Evolutionary conservation across 64 coral and sea anemone genomes (phyloP).

Genomic region (Stichodactyla helianthus): DNA sequence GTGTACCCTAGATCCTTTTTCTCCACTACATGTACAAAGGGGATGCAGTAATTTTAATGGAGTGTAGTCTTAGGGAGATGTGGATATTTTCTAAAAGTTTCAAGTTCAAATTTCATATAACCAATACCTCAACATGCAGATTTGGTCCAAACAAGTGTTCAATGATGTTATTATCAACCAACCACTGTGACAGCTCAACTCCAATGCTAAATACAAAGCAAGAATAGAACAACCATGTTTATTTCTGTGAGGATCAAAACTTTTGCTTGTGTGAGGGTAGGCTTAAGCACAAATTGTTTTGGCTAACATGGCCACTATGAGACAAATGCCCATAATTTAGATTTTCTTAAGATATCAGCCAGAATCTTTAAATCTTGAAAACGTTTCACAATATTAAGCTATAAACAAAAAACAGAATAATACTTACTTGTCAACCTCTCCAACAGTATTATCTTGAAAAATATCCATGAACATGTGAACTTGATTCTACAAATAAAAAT

Average conservation of each 20-base stretch:
- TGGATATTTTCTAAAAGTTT: no score
- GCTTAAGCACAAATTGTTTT: no score
- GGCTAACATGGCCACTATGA: no score
- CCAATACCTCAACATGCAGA: constrained; percentile 92
- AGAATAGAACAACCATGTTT: not conserved
- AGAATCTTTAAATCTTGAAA: no score
- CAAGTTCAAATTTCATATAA: not conserved
- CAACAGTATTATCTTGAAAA: constrained; percentile 80
- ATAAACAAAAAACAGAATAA: not conserved
- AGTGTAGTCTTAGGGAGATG: no score
- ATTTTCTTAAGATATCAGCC: no score
- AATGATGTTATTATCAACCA: constrained; percentile 92
- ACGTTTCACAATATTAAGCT: no score
- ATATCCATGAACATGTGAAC: constrained; percentile 98
- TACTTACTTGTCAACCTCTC: constrained; percentile 74
- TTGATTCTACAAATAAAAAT: constrained; percentile 69
- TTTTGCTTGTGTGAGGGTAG: not conserved
- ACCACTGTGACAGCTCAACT: constrained; percentile 78
- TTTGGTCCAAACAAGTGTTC: constrained; percentile 99
- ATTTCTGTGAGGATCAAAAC: not conserved
- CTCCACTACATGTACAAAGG: no score
- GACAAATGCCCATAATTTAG: no score
- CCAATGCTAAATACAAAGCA: constrained; percentile 55
- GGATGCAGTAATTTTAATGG: no score
- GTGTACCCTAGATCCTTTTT: no score